Conservation (phyloP, 1,140 invertebrate genomes). For the Drosophila seguyi region DNA sequence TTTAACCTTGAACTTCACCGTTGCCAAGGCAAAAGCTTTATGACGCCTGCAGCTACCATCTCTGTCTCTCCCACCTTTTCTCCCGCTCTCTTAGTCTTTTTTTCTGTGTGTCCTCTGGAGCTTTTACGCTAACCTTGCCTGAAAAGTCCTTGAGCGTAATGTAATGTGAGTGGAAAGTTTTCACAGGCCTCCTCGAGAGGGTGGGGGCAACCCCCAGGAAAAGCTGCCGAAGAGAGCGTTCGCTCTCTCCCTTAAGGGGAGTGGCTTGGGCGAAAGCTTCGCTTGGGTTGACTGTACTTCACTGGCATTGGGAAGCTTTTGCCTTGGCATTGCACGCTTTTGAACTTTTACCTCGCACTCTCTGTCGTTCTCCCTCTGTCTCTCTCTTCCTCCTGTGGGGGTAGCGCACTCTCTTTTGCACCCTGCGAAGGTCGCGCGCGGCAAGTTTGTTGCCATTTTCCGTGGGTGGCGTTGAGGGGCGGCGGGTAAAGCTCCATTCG, state of each 20-base stretch:
- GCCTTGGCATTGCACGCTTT: conserved; percentile 80
- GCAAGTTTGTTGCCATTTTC: conserved; percentile 54
- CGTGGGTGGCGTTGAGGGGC: not conserved
- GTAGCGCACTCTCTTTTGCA: conserved; percentile 19
- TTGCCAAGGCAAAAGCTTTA: conserved; percentile 61
- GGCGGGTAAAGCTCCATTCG: conserved; percentile 37
- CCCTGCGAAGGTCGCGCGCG: conserved; percentile 45
- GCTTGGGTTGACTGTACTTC: conserved; percentile 76
- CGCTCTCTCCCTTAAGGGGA: conserved; percentile 37
- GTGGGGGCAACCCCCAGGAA: conserved; percentile 2
- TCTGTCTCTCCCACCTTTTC: conserved; percentile 7
- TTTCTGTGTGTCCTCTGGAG: conserved; percentile 7
- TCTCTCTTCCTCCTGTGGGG: not conserved
- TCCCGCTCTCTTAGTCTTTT: conserved; percentile 4
- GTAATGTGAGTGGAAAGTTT: conserved; percentile 65
- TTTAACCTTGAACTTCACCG: conserved; percentile 83
- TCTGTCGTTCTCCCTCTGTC: conserved; percentile 10
- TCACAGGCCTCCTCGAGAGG: not conserved
- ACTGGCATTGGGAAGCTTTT: conserved; percentile 71
- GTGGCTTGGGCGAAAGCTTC: conserved; percentile 45
- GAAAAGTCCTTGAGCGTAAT: conserved; percentile 65
- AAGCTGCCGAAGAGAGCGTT: conserved; percentile 16
- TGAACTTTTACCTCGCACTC: conserved; percentile 58
- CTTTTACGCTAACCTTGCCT: conserved; percentile 76
- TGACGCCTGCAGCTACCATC: conserved; percentile 11